Conservation (phyloP, 2,888 invertebrate genomes). For the Brenthis ino region DNA sequence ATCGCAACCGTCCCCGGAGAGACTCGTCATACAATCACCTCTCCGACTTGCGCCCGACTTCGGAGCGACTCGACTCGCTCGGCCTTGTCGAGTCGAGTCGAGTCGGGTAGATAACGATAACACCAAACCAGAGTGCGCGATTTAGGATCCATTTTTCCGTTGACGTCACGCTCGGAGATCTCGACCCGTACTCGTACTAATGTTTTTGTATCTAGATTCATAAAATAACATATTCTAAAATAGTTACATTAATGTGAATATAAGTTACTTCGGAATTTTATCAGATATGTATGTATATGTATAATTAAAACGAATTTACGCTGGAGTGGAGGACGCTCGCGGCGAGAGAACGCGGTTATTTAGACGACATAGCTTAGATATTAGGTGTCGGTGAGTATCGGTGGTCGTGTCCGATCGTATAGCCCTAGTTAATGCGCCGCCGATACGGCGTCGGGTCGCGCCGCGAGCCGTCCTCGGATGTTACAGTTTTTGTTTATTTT, state of each 20-base stretch:
- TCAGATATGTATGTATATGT: slow-evolving; percentile 66
- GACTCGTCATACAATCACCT: slow-evolving; percentile 64
- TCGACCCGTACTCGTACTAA: slow-evolving; percentile 68
- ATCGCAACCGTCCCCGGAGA: slow-evolving; percentile 74
- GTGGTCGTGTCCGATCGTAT: slow-evolving; percentile 7
- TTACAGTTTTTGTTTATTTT: slow-evolving; percentile 77
- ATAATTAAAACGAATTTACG: slow-evolving; percentile 75
- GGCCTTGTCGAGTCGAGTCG: no score
- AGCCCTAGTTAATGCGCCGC: slow-evolving; percentile 19
- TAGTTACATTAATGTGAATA: slow-evolving; percentile 71
- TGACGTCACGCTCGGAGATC: slow-evolving; percentile 51
- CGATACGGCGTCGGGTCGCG: slow-evolving; percentile 20
- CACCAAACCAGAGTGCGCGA: slow-evolving; percentile 11
- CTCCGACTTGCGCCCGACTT: slow-evolving; percentile 54
- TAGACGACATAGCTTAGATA: slow-evolving; percentile 10
- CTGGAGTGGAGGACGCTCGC: slow-evolving; percentile 57
- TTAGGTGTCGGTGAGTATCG: slow-evolving; percentile 4
- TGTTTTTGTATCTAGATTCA: slow-evolving; percentile 64
- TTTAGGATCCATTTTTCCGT: no score
- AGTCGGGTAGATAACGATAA: background rate
- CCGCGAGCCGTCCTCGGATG: slow-evolving; percentile 48
- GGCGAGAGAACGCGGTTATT: background rate
- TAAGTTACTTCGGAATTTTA: slow-evolving; percentile 77
- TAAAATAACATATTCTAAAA: slow-evolving; percentile 80
- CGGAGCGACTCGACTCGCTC: slow-evolving; percentile 9